A percentile compares a stretch with the other conserved stretches of the same genome.
phyloP scores from a whole-genome alignment of 1,140 invertebrate genomes.

The Cyclargus thomasi region DNA sequence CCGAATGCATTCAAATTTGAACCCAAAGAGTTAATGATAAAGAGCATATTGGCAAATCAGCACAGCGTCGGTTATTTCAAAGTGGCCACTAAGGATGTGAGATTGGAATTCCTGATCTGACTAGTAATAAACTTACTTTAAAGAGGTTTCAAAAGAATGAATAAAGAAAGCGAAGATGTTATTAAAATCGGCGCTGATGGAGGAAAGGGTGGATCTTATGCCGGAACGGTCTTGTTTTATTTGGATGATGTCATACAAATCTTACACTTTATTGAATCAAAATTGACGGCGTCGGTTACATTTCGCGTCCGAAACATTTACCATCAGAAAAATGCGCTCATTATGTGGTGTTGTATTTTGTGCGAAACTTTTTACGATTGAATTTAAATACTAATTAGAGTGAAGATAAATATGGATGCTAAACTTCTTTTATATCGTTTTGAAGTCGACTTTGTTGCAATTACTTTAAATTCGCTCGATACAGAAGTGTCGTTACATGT shows the following conservation, averaged over 20 bases:
- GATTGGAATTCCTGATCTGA: conserved; percentile 70
- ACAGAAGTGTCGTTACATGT: conserved; percentile 12
- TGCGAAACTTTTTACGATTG: conserved; percentile 29
- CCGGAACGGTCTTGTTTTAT: conserved; percentile 40
- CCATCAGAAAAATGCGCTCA: conserved; percentile 9
- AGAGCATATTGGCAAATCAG: conserved; percentile 27
- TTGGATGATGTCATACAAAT: conserved; percentile 56
- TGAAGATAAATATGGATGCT: conserved; percentile 9
- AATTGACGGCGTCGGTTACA: conserved; percentile 35
- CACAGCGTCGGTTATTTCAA: conserved; percentile 52
- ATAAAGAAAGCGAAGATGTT: conserved; percentile 66
- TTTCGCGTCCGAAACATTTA: not conserved
- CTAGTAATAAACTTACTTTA: conserved; percentile 71
- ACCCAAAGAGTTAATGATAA: conserved; percentile 30
- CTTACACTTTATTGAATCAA: conserved; percentile 55
- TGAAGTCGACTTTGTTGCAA: not conserved
- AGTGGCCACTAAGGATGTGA: conserved; percentile 61
- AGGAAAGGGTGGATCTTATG: conserved; percentile 53
- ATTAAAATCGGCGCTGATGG: conserved; percentile 60
- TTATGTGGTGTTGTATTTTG: conserved; percentile 26
- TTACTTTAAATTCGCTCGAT: conserved; percentile 12
- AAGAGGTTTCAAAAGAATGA: conserved; percentile 68
- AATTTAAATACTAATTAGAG: conserved; percentile 23
- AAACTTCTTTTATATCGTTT: not conserved
- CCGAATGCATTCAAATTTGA: conserved; percentile 25